phyloP scores from a whole-genome alignment of 2,797 vertebrate genomes.

The Helostoma temminkii region DNA sequence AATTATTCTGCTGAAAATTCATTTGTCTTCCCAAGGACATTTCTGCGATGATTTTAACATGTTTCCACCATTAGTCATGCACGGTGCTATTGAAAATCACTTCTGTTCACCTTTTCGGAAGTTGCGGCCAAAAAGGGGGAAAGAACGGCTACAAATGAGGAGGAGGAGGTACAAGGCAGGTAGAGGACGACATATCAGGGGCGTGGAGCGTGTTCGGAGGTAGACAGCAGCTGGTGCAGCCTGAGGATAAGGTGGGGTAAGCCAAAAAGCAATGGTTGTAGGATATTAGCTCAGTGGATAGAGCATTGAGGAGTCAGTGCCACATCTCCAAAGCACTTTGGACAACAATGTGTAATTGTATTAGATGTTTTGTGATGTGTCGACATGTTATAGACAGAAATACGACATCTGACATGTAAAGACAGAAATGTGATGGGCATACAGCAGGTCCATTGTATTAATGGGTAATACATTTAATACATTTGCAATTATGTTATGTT shows the following conservation, averaged over 20 bases:
- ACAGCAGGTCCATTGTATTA: too few relatives aligned
- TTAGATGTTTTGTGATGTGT: not conserved
- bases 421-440: too few relatives aligned
- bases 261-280: conserved; percentile 72
- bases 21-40: conserved; percentile 99
- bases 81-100: conserved; percentile 94
- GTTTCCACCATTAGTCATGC: conserved; percentile 99
- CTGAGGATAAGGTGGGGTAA: conserved; percentile 72
- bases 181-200: conserved; percentile 66
- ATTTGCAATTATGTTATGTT: not conserved
- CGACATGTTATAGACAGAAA: not conserved
- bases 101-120: conserved; percentile 91
- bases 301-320: conserved; percentile 50
- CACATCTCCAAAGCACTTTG: conserved; percentile 44
- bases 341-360: not conserved
- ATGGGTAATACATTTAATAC: too few relatives aligned
- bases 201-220: conserved; percentile 64
- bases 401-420: too few relatives aligned
- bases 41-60: conserved; percentile 99
- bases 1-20: conserved; percentile 99
- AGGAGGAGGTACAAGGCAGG: conserved; percentile 64
- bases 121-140: conserved; percentile 59
- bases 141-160: conserved; percentile 51
- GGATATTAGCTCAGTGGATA: conserved; percentile 73
- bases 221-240: conserved; percentile 78